phyloP scores from a whole-genome alignment of 2,888 invertebrate species.

The Diaperis boleti region DNA sequence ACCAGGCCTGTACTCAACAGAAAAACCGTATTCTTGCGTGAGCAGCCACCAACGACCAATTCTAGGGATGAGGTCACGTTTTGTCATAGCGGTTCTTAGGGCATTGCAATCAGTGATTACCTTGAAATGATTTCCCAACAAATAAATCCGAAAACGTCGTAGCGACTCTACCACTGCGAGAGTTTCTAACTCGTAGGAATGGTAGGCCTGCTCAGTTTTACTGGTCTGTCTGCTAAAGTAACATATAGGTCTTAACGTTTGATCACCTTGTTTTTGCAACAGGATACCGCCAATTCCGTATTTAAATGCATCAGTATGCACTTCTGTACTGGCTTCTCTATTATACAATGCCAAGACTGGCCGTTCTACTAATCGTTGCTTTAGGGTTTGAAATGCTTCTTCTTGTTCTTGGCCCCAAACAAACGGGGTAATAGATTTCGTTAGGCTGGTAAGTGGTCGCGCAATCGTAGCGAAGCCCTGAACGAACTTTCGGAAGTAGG shows the following conservation, averaged over 20 bases:
- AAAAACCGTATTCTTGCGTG: too few relatives aligned
- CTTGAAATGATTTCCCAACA: slow-evolving; percentile 45
- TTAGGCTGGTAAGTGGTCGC: slow-evolving; percentile 9
- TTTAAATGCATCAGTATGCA: slow-evolving; percentile 54
- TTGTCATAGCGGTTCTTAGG: too few relatives aligned
- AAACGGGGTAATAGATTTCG: slow-evolving; percentile 33
- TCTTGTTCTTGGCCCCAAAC: slow-evolving; percentile 37
- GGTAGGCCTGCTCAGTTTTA: slow-evolving; percentile 43
- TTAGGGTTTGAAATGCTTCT: slow-evolving; percentile 32
- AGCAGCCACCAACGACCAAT: too few relatives aligned
- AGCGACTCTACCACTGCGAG: slow-evolving; percentile 47
- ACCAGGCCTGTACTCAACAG: too few relatives aligned
- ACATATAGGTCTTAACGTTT: slow-evolving; percentile 44
- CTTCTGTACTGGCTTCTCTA: slow-evolving; percentile 43
- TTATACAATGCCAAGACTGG: slow-evolving; percentile 50
- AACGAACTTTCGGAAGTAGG: slow-evolving; percentile 44
- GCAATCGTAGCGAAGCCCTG: too few relatives aligned
- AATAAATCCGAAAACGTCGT: slow-evolving; percentile 43
- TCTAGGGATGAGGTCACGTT: too few relatives aligned
- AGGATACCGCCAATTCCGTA: slow-evolving; percentile 50
- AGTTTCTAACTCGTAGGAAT: slow-evolving; percentile 49
- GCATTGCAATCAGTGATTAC: too few relatives aligned
- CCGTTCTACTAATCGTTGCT: slow-evolving; percentile 44
- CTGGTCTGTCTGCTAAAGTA: slow-evolving; percentile 55
- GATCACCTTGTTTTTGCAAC: slow-evolving; percentile 44